These are phyloP conservation scores for Otolemur garnettii DNA, from an alignment of 2,113 vertebrate genomes.

Conservation along the genomic window DNA sequence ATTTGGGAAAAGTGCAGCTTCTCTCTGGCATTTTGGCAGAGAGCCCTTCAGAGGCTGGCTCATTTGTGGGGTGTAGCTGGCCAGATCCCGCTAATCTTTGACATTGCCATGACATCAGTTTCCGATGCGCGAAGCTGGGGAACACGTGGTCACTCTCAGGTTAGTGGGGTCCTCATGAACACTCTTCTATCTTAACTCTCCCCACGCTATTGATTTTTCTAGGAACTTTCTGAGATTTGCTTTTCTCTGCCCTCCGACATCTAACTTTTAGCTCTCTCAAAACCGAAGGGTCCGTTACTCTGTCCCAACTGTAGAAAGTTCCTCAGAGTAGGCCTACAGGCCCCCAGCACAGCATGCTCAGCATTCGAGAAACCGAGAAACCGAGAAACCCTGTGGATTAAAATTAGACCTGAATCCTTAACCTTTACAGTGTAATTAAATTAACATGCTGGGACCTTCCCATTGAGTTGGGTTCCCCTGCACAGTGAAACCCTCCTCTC, in stretches of 20 bases:
- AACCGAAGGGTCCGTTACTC: not conserved
- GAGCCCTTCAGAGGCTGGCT: not conserved
- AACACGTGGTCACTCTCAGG: not conserved
- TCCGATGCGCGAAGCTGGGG: no score
- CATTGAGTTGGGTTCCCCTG: not conserved
- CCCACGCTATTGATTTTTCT: not conserved
- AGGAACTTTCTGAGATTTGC: not conserved
- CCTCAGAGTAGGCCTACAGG: rapidly evolving
- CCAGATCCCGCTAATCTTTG: not conserved
- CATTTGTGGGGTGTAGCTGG: not conserved
- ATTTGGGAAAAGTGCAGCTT: not conserved
- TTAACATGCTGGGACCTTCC: not conserved
- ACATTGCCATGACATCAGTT: not conserved
- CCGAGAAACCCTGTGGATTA: not conserved
- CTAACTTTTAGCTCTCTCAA: not conserved
- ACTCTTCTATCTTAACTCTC: not conserved
- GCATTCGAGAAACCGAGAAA: not conserved
- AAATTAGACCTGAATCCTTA: not conserved
- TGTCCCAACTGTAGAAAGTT: no score
- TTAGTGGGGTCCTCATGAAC: not conserved
- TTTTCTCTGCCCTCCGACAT: no score
- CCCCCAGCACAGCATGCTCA: not conserved
- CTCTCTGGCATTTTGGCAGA: not conserved
- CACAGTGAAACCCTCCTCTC: not conserved
- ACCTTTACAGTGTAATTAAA: not conserved